Conservation (phyloP, 2,888 invertebrate species). For the Troides oblongomaculatus region DNA sequence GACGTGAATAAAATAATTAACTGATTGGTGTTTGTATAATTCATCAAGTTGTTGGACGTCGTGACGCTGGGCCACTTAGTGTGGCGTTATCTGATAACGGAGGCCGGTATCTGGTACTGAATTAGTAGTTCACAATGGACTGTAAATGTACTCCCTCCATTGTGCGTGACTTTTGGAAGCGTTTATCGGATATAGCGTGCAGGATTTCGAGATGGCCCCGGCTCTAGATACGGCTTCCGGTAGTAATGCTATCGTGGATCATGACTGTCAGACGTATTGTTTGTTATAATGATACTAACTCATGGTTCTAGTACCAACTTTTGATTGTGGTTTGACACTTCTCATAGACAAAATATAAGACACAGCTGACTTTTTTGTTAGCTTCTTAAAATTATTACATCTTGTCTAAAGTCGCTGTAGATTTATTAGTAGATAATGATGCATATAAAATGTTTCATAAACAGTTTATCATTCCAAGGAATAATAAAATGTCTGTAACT, state of each 20-base stretch:
- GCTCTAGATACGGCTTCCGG: constrained; percentile 36
- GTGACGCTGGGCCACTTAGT: constrained; percentile 69
- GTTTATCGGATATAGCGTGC: constrained; percentile 52
- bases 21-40: constrained; percentile 79
- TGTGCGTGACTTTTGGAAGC: constrained; percentile 51
- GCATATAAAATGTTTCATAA: too few relatives aligned
- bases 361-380: too few relatives aligned
- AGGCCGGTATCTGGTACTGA: constrained; percentile 47
- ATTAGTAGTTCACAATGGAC: constrained; percentile 59
- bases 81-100: constrained; percentile 65
- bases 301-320: constrained; percentile 1
- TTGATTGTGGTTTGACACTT: background rate
- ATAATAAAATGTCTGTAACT: too few relatives aligned
- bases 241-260: constrained; percentile 30
- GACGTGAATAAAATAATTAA: constrained; percentile 80
- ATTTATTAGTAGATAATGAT: too few relatives aligned
- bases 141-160: constrained; percentile 64
- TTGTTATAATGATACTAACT: constrained; percentile 22
- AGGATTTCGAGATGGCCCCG: constrained; percentile 43
- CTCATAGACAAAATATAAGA: too few relatives aligned
- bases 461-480: too few relatives aligned
- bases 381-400: too few relatives aligned
- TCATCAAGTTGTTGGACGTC: constrained; percentile 65
- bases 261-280: constrained; percentile 36
- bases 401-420: too few relatives aligned